phyloP scores from a whole-genome alignment of 2,113 vertebrate genomes.

The Ornithorhynchus anatinus region DNA sequence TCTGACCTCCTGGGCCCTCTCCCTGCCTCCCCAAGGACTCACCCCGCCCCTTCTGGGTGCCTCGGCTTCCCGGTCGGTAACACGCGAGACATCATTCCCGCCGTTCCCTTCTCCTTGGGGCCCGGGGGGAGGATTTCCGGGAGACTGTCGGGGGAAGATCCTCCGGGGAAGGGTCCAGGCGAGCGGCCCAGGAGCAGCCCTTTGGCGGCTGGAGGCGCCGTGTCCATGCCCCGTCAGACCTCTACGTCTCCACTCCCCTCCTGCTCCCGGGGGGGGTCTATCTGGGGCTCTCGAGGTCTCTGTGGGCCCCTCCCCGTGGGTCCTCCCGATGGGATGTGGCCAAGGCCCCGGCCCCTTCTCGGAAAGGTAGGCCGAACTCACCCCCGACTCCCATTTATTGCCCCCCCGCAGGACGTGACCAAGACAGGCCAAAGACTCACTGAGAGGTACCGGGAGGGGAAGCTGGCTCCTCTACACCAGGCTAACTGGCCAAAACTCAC shows the following conservation, averaged over 20 bases:
- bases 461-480: slow-evolving; percentile 24
- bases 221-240: too few relatives aligned
- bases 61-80: background rate
- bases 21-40: background rate
- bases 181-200: too few relatives aligned
- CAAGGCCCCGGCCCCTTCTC: background rate
- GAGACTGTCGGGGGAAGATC: too few relatives aligned
- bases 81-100: too few relatives aligned
- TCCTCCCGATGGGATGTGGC: background rate
- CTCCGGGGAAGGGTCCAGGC: background rate
- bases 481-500: slow-evolving; percentile 51
- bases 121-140: too few relatives aligned
- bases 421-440: slow-evolving; percentile 21
- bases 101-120: too few relatives aligned
- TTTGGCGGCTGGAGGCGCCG: too few relatives aligned
- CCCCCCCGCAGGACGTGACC: slow-evolving; percentile 32
- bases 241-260: too few relatives aligned
- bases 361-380: background rate
- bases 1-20: too few relatives aligned
- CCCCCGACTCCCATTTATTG: background rate
- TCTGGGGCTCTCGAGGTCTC: too few relatives aligned
- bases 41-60: too few relatives aligned
- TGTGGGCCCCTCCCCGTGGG: background rate
- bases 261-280: background rate
- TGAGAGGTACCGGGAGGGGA: slow-evolving; percentile 1